These are phyloP conservation scores for Cyrtonyx montezumae DNA, from an alignment of 2,113 vertebrate species.

Conservation along the genomic window DNA sequence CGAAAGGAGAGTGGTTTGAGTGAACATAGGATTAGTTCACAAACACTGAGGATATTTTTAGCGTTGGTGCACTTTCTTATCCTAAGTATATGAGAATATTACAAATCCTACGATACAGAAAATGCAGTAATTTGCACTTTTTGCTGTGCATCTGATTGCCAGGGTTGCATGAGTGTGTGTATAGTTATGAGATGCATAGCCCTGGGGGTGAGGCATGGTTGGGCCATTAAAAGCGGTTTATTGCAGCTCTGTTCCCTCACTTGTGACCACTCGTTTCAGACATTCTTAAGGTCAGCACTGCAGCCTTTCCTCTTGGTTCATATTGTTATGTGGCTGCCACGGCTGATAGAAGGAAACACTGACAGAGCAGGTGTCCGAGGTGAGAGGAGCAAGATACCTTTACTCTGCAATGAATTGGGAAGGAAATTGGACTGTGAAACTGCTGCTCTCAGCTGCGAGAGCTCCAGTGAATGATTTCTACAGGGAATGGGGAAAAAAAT, in stretches of 20 bases:
- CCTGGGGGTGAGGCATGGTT: not conserved
- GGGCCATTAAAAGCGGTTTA: not conserved
- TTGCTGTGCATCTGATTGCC: not conserved
- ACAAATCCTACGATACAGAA: not conserved
- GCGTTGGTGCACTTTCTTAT: not conserved
- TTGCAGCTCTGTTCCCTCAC: fast-evolving
- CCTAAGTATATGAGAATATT: not conserved
- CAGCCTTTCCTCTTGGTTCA: not conserved
- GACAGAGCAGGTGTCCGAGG: not conserved
- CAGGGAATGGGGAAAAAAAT: not conserved
- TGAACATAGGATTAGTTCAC: not conserved
- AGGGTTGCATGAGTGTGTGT: fast-evolving
- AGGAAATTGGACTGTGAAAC: not conserved
- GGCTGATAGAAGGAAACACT: fast-evolving
- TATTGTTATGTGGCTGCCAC: fast-evolving
- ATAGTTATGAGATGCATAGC: not conserved
- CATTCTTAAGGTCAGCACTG: not conserved
- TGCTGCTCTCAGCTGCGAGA: not conserved
- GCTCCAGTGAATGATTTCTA: not conserved
- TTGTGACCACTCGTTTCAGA: not conserved
- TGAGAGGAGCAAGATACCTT: fast-evolving
- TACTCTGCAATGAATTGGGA: fast-evolving
- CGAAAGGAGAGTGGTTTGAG: not conserved
- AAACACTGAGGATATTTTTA: not conserved
- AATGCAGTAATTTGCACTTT: fast-evolving